Evolutionary conservation across 92 coral and sea anemone species (phyloP).

Genomic region (Phenganax marumi): DNA sequence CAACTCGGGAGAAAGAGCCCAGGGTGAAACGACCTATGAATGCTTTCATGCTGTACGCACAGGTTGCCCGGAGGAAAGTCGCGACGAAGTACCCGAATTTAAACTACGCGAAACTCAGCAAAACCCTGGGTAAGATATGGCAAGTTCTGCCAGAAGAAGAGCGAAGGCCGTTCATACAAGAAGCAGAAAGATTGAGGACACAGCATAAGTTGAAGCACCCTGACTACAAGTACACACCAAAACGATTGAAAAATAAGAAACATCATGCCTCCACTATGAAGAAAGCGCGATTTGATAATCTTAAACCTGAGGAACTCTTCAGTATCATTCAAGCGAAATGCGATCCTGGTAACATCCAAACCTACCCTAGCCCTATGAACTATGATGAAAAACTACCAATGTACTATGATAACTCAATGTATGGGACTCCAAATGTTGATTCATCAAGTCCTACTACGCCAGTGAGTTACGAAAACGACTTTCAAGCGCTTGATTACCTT

Average conservation of each 20-base stretch:
- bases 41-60: constrained; percentile 99
- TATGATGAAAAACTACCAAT: not conserved
- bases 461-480: not conserved
- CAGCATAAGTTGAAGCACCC: constrained; percentile 98
- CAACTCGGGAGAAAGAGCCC: constrained; percentile 70
- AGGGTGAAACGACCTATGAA: constrained; percentile 98
- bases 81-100: constrained; percentile 98
- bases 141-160: constrained; percentile 90
- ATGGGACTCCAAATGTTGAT: not conserved
- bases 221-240: constrained; percentile 96
- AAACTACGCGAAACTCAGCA: constrained; percentile 97
- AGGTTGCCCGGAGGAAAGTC: constrained; percentile 93
- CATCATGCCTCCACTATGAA: constrained; percentile 7
- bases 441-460: not conserved
- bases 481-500: constrained; percentile 3
- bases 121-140: constrained; percentile 97
- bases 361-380: not conserved
- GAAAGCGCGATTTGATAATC: constrained; percentile 18
- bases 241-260: constrained; percentile 75
- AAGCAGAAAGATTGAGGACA: constrained; percentile 90
- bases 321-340: constrained; percentile 26
- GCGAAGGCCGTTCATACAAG: constrained; percentile 94
- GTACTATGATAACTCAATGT: not conserved
- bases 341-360: not conserved
- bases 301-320: constrained; percentile 36